These are phyloP conservation scores for Campoletis raptor DNA, from an alignment of 2,888 invertebrate species.

Conservation along the genomic window DNA sequence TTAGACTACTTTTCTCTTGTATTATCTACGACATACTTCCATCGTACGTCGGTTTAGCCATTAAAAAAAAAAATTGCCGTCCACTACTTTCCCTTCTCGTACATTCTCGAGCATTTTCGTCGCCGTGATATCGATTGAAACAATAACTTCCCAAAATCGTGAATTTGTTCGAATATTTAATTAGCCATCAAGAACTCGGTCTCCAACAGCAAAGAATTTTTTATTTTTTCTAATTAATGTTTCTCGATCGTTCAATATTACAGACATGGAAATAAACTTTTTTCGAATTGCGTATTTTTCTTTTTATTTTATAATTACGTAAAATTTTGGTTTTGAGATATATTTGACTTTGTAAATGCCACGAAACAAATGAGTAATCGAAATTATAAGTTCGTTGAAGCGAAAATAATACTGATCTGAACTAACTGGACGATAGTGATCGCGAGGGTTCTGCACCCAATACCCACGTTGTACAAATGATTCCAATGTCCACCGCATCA, in stretches of 20 bases:
- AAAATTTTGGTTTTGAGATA: not conserved
- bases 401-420: conserved; percentile 38
- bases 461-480: conserved; percentile 3
- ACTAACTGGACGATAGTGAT: conserved; percentile 44
- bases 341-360: not conserved
- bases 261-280: no score
- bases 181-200: no score
- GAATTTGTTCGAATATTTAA: no score
- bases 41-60: not conserved
- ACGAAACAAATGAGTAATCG: conserved; percentile 58
- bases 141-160: not conserved
- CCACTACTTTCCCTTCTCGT: not conserved
- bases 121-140: not conserved
- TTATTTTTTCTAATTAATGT: no score
- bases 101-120: not conserved
- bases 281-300: no score
- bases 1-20: conserved; percentile 73
- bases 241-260: no score
- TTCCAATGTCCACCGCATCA: conserved; percentile 61
- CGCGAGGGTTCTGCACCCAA: conserved; percentile 36
- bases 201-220: no score
- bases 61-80: not conserved
- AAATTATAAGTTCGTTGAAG: conserved; percentile 51
- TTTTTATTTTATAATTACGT: no score
- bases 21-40: conserved; percentile 21